Conservation (phyloP, 2,797 vertebrate species). For the Danionella dracula region DNA sequence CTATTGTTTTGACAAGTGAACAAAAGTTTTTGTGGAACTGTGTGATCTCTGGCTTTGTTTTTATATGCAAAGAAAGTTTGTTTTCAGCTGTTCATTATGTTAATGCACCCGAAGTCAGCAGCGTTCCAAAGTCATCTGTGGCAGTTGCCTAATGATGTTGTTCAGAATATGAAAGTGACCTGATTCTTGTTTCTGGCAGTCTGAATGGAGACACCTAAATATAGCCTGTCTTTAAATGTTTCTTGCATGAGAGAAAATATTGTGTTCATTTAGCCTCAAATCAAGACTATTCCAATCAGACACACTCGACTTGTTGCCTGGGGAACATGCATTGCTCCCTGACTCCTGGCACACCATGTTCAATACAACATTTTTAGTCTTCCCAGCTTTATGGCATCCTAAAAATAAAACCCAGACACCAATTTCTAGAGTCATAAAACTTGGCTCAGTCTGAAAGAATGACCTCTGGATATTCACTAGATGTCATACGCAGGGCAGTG, state of each 20-base stretch:
- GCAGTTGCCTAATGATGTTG: background rate
- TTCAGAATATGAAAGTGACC: background rate
- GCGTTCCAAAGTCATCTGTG: background rate
- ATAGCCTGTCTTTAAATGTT: constrained; percentile 7
- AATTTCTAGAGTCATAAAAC: constrained; percentile 20
- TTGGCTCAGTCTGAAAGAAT: background rate
- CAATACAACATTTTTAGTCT: constrained; percentile 34
- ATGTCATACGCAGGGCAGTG: background rate
- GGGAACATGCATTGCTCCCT: background rate
- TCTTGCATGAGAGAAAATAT: background rate
- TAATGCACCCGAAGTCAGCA: no score
- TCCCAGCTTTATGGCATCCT: constrained; percentile 37
- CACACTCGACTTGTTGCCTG: constrained; percentile 7
- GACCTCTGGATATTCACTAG: background rate
- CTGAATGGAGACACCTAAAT: constrained; percentile 6
- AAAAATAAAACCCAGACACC: constrained; percentile 44
- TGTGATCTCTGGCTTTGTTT: no score
- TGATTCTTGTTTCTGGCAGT: constrained; percentile 19
- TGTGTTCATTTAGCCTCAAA: constrained; percentile 30
- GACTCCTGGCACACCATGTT: constrained; percentile 27
- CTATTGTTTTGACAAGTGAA: no score
- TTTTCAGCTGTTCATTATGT: no score
- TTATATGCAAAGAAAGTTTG: no score
- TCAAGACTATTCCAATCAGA: background rate
- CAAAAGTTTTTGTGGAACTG: no score